Evolutionary conservation across 2,797 vertebrate species (phyloP), one percentile per base, ranked within the genome.

Genomic region (Oryzias sinensis): DNA sequence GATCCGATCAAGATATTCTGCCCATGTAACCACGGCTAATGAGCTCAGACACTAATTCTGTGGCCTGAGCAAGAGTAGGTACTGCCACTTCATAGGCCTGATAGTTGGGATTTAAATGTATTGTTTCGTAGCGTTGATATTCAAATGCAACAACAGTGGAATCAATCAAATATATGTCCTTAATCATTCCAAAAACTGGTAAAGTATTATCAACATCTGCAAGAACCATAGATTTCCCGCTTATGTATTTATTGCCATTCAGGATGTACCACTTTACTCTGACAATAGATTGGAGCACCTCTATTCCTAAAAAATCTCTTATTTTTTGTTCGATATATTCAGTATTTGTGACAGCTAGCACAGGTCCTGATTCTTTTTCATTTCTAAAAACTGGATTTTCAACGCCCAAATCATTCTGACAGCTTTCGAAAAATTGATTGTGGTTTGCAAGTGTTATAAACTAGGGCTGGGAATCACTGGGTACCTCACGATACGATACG

Each of bases 161-260:
- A 41, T 52, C 50, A 5, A 40, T 41, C 50, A 52, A 1, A 41
- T 16, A 41, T 2, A 52, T 52, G 25, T 41, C n/a, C 14, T 40
- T 40, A 40, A 40, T 53, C 62, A 41, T 22, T 69, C 72, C 60
- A 18, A 29, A 74, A 49, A 56, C 66, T 43, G 70, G 59, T 1
- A 62, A 20, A 59, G 41, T 9, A 7, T n/a, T 52, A 55, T 61
- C 9, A 1, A 52, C 63, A 55, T 68, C 40, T 3, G 9, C 4
- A 29, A 78, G 61, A 56, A 70, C 60, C 47, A 76, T 33, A 64
- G 66, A 67, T 14, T 57, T 67, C 16, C 50, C 61, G 65, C 45
- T 57, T 1, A 68, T 72, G 25, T 72, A 59, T 50, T 73, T 64
- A 45, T 67, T 70, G 0, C 70, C 70, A 66, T 41, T 53, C 25